A percentile compares a stretch with the other conserved stretches of the same genome.
Evolutionary conservation across 2,888 invertebrate genomes (phyloP).

Genomic region (Venusia cambrica): DNA sequence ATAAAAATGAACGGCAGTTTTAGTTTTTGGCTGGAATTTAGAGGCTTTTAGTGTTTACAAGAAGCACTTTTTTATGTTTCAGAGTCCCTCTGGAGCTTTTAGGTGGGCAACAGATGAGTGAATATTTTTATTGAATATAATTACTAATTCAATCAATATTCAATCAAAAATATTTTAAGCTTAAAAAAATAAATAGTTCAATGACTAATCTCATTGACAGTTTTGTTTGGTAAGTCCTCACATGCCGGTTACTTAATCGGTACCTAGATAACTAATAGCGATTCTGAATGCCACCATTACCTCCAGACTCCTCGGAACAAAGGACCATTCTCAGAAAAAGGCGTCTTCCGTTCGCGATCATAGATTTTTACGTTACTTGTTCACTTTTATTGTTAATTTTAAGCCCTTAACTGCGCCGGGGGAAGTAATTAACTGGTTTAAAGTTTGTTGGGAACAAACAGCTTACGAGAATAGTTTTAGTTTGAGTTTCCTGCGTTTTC

Average conservation of each 20-base stretch:
- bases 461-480: slow-evolving; percentile 3
- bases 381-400: slow-evolving; percentile 22
- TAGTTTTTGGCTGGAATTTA: slow-evolving; percentile 23
- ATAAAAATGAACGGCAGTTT: slow-evolving; percentile 45
- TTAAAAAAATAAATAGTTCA: no score
- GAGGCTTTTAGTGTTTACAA: slow-evolving; percentile 7
- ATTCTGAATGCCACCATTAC: no score
- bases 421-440: slow-evolving; percentile 12
- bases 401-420: slow-evolving; percentile 8
- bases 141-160: no score
- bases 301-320: slow-evolving; percentile 12
- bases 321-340: slow-evolving; percentile 9
- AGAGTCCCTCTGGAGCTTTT: no score
- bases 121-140: no score
- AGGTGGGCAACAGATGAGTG: no score
- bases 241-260: no score
- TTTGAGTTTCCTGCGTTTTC: no score
- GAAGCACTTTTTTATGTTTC: slow-evolving; percentile 2
- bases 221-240: no score
- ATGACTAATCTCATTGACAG: no score
- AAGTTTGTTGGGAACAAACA: slow-evolving; percentile 6
- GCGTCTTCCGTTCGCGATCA: slow-evolving; percentile 16
- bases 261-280: no score
- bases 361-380: slow-evolving; percentile 21
- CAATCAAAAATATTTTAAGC: no score